Evolutionary conservation across 2,113 vertebrate species (phyloP).

Genomic region (Oreochromis spilurus): DNA sequence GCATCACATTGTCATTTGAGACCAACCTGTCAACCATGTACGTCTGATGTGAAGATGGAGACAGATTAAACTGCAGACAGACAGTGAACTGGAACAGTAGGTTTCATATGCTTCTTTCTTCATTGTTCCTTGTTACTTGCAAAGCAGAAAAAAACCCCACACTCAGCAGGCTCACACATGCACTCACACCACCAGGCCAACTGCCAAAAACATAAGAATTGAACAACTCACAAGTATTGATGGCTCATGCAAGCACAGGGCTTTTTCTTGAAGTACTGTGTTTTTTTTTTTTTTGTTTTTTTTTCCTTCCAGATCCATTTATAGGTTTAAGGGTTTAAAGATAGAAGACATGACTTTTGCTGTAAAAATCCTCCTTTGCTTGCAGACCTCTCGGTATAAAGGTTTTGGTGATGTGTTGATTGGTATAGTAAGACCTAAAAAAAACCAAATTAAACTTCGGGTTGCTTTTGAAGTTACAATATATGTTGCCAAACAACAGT

Average conservation of each 20-base stretch:
- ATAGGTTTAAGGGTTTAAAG: neutral
- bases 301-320: neutral
- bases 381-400: neutral
- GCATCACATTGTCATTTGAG: neutral
- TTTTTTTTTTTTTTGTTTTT: neutral
- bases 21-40: neutral
- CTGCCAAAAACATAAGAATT: slow-evolving; percentile 13
- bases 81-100: neutral
- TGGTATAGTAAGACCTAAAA: rapidly evolving
- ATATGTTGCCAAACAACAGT: neutral
- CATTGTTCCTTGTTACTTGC: neutral
- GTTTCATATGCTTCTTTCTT: neutral
- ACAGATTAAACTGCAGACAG: neutral
- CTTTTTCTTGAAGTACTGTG: neutral
- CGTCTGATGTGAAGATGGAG: neutral
- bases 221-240: neutral
- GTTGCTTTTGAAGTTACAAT: neutral
- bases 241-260: neutral
- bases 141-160: slow-evolving; percentile 12
- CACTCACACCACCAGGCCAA: neutral
- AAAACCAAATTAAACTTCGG: neutral
- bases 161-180: neutral
- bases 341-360: neutral
- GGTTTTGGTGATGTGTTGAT: neutral
- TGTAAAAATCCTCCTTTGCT: neutral